Conservation (phyloP, 2,888 invertebrate species). For the Beris chalybata region DNA sequence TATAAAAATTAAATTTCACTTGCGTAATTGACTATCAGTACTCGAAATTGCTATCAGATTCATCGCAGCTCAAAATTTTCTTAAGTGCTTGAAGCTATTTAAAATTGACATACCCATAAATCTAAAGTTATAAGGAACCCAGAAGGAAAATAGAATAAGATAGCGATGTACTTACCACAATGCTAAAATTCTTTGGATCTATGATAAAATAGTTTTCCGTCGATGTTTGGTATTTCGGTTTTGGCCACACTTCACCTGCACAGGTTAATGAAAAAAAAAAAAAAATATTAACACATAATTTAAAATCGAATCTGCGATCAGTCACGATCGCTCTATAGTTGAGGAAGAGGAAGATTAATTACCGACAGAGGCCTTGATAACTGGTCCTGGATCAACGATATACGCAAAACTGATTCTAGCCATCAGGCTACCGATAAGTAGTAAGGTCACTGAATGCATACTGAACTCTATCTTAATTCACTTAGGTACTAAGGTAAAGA, state of each 20-base stretch:
- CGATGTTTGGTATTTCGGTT: slow-evolving; percentile 61
- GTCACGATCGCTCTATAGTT: background rate
- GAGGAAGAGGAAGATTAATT: slow-evolving; percentile 10
- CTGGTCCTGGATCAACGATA: slow-evolving; percentile 52
- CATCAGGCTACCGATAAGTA: background rate
- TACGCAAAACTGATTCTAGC: slow-evolving; percentile 30
- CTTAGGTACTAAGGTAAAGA: too few relatives aligned
- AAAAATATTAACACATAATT: background rate
- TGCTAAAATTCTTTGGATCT: slow-evolving; percentile 58
- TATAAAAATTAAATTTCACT: background rate
- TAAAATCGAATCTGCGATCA: background rate
- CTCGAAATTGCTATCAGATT: background rate
- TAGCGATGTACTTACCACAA: slow-evolving; percentile 55
- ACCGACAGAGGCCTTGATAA: slow-evolving; percentile 43
- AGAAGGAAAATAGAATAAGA: too few relatives aligned
- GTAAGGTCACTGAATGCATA: background rate
- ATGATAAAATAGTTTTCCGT: slow-evolving; percentile 57
- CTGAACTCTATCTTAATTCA: too few relatives aligned
- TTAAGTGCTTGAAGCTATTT: slow-evolving; percentile 8
- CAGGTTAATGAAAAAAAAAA: slow-evolving; percentile 12
- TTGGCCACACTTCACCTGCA: slow-evolving; percentile 70
- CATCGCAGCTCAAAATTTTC: background rate
- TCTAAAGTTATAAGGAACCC: too few relatives aligned
- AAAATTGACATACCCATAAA: background rate
- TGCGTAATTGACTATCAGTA: background rate